Evolutionary conservation across 1,140 invertebrate species (phyloP), one percentile per base, ranked within the genome.

Genomic region (Thaumatotibia leucotreta): DNA sequence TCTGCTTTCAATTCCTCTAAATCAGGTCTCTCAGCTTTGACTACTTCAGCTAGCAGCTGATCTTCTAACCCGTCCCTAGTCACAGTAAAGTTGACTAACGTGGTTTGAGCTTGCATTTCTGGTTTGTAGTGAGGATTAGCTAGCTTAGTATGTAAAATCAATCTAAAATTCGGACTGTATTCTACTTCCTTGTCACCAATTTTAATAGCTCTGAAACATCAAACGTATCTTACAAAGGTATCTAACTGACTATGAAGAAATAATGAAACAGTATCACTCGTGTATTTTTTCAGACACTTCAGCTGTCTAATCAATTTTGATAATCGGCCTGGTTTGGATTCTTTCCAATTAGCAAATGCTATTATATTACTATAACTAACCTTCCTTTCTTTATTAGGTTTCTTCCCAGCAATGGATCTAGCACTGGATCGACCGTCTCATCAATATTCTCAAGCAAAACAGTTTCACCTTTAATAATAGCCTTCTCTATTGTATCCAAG

Each of bases 71-170:
- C 98, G 86, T 99, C 98, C 81, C 97, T 94, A 1, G 98, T 99
- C 0, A 99, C 98, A 14, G 98, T 99, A 79, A 99, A 99, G 89
- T 99, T 99, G 69, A 99, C 98, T 31, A 99, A 91, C 9, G 98
- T 99, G 0, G 97, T 98, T 91, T 99, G 98, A 14, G 98, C 98
- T 91, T 99, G 98, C 96, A 99, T 98, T 92, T 99, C 98, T 6
- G 98, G 98, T 83, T 99, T 98, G 87, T 99, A 99, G 92, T 99
- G 98, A 54, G 98, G 98, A 93, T 99, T 99, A 4, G 97, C 98
- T 68, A 99, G 86, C 89, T 99, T 99, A 0, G 98, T 99, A 75
- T 99, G 98, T n/a, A 99, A 89, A 67, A 99, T 95, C 0, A 99
- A 90, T 31, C 95, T 94, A 84, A 99, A 99, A 50, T 93, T 93